Conservation (phyloP, 1,140 invertebrate species). For the Heliconius hewitsoni region DNA sequence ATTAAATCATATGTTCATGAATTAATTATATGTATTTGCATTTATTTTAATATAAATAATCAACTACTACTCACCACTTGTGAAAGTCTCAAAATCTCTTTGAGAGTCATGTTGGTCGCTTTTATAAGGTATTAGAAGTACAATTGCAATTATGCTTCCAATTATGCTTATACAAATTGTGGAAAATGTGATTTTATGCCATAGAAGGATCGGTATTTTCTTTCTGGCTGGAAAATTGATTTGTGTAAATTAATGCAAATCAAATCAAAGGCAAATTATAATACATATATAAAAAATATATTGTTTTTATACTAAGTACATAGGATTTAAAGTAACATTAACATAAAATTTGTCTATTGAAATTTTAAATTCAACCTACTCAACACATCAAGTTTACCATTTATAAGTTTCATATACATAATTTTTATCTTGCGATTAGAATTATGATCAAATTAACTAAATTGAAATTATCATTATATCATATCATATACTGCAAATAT, state of each 20-base stretch:
- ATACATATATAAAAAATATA: too few species aligned
- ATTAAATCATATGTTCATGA: neutral
- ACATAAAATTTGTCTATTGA: too few species aligned
- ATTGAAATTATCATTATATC: too few species aligned
- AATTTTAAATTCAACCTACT: too few species aligned
- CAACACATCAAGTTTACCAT: too few species aligned
- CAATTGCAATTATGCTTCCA: slow-evolving; percentile 52
- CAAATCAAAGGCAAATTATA: too few species aligned
- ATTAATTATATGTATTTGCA: neutral
- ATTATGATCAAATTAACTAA: too few species aligned
- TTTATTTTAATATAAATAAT: neutral
- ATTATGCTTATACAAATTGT: slow-evolving; percentile 52
- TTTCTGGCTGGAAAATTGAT: slow-evolving; percentile 46
- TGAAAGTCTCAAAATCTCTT: slow-evolving; percentile 15
- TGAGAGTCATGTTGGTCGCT: slow-evolving; percentile 26
- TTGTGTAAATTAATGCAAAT: neutral
- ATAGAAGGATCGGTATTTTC: slow-evolving; percentile 47
- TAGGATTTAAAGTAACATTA: too few species aligned
- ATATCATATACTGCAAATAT: too few species aligned
- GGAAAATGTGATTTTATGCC: slow-evolving; percentile 59
- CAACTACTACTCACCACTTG: neutral
- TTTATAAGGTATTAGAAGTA: slow-evolving; percentile 49
- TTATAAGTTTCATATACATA: too few species aligned
- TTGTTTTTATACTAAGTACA: too few species aligned
- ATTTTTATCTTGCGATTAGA: too few species aligned